Base-by-base conservation (phyloP, 1,140 invertebrate species). In the Euura saliciscinereae region DNA sequence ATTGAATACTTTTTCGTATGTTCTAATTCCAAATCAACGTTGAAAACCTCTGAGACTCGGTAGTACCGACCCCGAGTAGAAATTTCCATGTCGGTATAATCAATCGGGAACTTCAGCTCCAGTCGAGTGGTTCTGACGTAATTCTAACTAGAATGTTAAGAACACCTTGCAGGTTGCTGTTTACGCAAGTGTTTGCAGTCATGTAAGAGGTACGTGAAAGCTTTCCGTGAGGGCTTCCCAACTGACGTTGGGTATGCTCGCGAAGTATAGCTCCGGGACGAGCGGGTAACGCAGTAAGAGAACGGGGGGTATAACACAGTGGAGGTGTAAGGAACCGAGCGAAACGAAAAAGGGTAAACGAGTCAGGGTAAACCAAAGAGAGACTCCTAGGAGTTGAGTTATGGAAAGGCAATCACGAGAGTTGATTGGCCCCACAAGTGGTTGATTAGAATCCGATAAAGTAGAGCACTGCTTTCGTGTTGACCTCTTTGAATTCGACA, bases 351-450 rank as follows among this genome's bases (percentile, higher is more conserved):
- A 59, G 28, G 28, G 28, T 28, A 28, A 28, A 28, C 28, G 28
- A 28, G 28, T 28, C 28, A 28, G 28, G 28, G 28, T 28, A 28
- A 28, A 28, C 28, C 28, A 28, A 28, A 28, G 28, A 28, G 28
- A 28, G 28, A 28, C 28, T 28, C 0, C 51, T n/a, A n/a, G 8
- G 51, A 59, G 51, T 59, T 11, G 51, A 59, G 51, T 59, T 59
- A n/a, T n/a, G 51, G 3, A 59, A 59, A 59, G 66, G 28, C 66
- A 67, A 67, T 67, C 66, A 67, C 66, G 28, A 67, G 10, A 67
- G 66, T 28, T 67, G 66, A 67, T 67, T 67, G 66, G 66, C 66
- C 66, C 66, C 66, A 67, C 66, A 67, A 67, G 66, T 67, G 66
- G 66, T 67, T 67, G 66, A 67, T 67, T 67, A 67, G 66, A 67